A percentile compares a stretch with the other conserved stretches of the same genome.
phyloP scores from a whole-genome alignment of 2,888 invertebrate species.

The Eubasilissa splendida region DNA sequence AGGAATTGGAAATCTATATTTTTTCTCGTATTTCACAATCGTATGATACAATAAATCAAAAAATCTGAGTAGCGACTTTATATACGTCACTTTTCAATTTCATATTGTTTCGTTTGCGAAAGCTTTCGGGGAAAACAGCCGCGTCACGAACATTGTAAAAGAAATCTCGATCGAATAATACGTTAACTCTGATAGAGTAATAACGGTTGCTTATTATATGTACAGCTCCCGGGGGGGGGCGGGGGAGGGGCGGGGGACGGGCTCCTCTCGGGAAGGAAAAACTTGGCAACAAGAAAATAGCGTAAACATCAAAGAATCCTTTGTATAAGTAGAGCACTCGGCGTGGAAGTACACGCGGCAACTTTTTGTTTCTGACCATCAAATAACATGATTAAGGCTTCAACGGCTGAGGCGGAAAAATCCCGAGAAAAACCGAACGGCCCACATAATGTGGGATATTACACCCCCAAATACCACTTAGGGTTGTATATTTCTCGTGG shows the following conservation, averaged over 20 bases:
- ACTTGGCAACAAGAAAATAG: neutral
- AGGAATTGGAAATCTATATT: no score
- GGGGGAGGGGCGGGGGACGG: neutral
- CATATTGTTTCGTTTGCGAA: no score
- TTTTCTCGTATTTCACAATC: no score
- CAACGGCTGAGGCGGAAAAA: slow-evolving; percentile 25
- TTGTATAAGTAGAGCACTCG: slow-evolving; percentile 26
- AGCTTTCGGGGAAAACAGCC: slow-evolving; percentile 9
- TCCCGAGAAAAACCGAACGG: slow-evolving; percentile 23
- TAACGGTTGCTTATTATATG: slow-evolving; percentile 4
- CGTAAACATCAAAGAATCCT: slow-evolving; percentile 10
- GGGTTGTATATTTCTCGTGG: slow-evolving; percentile 17
- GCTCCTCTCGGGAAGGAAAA: neutral
- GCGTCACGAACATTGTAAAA: slow-evolving; percentile 23
- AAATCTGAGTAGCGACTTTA: no score
- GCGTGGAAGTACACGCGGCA: slow-evolving; percentile 11
- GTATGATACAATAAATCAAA: no score
- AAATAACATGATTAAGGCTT: slow-evolving; percentile 42
- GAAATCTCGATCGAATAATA: slow-evolving; percentile 22
- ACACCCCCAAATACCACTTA: slow-evolving; percentile 31
- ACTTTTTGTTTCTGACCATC: slow-evolving; percentile 42
- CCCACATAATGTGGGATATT: slow-evolving; percentile 20
- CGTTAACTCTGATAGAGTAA: slow-evolving; percentile 10
- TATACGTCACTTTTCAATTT: no score
- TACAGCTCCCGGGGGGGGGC: neutral